Evolutionary conservation across 2,888 invertebrate species (phyloP).

Genomic region (Encarsia formosa): DNA sequence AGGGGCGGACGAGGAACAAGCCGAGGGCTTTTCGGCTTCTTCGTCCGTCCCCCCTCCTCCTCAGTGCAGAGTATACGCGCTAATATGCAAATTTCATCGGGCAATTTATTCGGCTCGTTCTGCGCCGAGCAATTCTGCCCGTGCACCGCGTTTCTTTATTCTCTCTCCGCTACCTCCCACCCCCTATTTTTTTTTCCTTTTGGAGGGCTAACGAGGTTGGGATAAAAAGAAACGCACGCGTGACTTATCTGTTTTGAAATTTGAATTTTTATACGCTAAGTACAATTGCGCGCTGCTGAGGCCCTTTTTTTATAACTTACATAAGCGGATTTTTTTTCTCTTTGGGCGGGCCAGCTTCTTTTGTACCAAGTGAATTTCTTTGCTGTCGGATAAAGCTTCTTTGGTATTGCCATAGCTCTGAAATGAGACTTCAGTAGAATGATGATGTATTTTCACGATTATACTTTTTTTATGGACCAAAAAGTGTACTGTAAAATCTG

Average conservation of each 20-base stretch:
- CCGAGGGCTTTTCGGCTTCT: not conserved
- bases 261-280: slow-evolving; percentile 27
- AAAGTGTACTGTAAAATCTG: too few species aligned
- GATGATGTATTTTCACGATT: too few species aligned
- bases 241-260: slow-evolving; percentile 28
- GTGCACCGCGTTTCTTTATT: slow-evolving; percentile 2
- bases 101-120: slow-evolving; percentile 29
- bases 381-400: too few species aligned
- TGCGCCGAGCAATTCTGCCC: slow-evolving; percentile 22
- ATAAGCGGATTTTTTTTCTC: too few species aligned
- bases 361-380: too few species aligned
- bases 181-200: slow-evolving; percentile 22
- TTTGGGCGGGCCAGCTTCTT: too few species aligned
- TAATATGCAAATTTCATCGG: slow-evolving; percentile 29
- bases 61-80: slow-evolving; percentile 9
- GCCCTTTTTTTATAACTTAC: not conserved
- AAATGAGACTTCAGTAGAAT: too few species aligned
- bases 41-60: not conserved
- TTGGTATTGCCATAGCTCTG: too few species aligned
- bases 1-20: slow-evolving; percentile 22
- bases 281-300: slow-evolving; percentile 20
- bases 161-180: not conserved
- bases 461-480: too few species aligned
- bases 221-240: slow-evolving; percentile 25
- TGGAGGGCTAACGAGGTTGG: slow-evolving; percentile 26